Base-by-base conservation (phyloP, 2,113 vertebrate genomes). In the Lynx canadensis region DNA sequence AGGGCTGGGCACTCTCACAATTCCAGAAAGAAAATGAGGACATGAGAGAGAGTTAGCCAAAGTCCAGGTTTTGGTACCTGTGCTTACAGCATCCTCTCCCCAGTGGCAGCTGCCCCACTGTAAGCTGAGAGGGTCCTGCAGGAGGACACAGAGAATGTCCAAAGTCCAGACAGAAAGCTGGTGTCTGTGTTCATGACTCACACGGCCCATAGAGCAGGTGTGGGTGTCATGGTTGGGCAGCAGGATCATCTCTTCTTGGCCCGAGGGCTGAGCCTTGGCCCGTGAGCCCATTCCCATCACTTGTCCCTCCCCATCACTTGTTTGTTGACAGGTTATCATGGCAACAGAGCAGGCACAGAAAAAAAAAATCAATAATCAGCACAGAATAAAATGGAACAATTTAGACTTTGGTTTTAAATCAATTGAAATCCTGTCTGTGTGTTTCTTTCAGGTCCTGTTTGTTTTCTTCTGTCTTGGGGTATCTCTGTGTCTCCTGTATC, bases 321-420 rank as follows among this genome's bases (percentile, higher is more conserved):
- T 97, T 97, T 97, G 57, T 92, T 97, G 95, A 88, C 18, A 38
- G 2, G 38, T 88, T 94, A 41, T 60, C 76, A 92, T 88, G 87
- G 52, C 76, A 97, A 96, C 66, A 50, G 65, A 16, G 66, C 38
- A 87, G 90, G 60, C 27, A 3, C 91, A 87, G 86, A 16, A 87
- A 92, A 68, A 27, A 89, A 93, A 63, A 45, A 18, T 88, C 55
- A 84, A 48, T 92, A 90, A 86, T 92, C 68, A 91, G n/a, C 12
- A 45, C 36, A 41, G 74, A 83, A 41, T 48, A 74, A 94, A 86
- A 63, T 1, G 18, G 87, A 88, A 79, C 21, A 80, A 73, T 90
- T 87, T 95, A 52, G 93, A 94, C 55, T 86, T 87, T 10, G n/a
- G 50, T 90, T 91, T 52, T 55, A 52, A 65, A 25, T 78, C 74